Conservation (phyloP, 2,888 invertebrate species). For the Piscicola geometra region DNA sequence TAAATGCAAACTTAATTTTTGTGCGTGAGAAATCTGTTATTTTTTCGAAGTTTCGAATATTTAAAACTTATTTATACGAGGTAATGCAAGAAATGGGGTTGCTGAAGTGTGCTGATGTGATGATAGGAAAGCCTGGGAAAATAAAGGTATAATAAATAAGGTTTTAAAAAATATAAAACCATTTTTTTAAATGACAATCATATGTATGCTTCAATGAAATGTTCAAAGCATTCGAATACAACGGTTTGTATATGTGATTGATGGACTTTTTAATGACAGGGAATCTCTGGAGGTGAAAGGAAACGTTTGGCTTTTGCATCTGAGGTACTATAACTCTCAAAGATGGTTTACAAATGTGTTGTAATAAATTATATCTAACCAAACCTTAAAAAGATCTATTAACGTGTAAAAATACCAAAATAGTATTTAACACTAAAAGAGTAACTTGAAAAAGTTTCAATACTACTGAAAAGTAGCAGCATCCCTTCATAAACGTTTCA, state of each 20-base stretch:
- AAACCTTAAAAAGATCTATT: background rate
- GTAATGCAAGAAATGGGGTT: slow-evolving; percentile 64
- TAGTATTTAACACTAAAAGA: too few species aligned
- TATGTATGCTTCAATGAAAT: background rate
- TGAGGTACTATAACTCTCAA: slow-evolving; percentile 64
- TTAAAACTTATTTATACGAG: background rate
- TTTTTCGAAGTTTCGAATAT: background rate
- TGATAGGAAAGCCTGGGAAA: slow-evolving; percentile 80
- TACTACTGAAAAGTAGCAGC: too few species aligned
- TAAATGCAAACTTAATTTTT: too few species aligned
- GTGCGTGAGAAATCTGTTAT: too few species aligned
- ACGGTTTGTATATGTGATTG: too few species aligned
- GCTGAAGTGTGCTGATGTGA: slow-evolving; percentile 80
- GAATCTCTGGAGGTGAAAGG: slow-evolving; percentile 92
- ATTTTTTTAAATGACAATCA: background rate
- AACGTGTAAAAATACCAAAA: background rate
- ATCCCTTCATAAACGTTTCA: background rate
- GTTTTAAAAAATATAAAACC: background rate
- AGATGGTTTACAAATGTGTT: background rate
- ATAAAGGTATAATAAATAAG: slow-evolving; percentile 59
- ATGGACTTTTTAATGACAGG: too few species aligned
- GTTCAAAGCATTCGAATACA: too few species aligned
- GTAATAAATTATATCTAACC: background rate
- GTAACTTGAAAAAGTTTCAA: too few species aligned
- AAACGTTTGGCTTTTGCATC: slow-evolving; percentile 90